These are phyloP conservation scores for Myiopsitta monachus DNA, from an alignment of 2,113 vertebrate genomes.

Conservation along the genomic window DNA sequence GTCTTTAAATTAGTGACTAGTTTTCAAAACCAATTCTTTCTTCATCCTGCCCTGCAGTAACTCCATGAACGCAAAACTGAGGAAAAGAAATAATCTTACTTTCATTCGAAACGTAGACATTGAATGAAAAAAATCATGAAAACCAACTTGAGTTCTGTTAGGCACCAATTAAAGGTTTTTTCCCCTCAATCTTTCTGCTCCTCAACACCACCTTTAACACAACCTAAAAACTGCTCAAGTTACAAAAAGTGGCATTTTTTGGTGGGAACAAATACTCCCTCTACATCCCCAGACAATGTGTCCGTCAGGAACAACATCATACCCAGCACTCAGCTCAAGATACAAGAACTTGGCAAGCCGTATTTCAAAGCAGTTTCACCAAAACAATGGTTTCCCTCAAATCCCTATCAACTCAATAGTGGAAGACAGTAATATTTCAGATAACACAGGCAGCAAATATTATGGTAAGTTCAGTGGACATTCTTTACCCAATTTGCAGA, in stretches of 20 bases:
- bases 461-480: neutral
- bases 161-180: neutral
- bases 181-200: neutral
- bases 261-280: neutral
- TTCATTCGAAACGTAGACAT: neutral
- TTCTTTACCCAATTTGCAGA: neutral
- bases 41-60: neutral
- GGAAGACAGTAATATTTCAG: conserved; percentile 23
- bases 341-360: conserved; percentile 3
- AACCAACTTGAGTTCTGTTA: neutral
- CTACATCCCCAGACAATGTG: neutral
- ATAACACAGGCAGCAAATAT: neutral
- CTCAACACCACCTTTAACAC: neutral
- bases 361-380: neutral
- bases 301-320: neutral
- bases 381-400: conserved; percentile 25
- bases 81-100: neutral
- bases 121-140: neutral
- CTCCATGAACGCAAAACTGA: neutral
- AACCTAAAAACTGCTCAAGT: neutral
- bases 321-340: neutral
- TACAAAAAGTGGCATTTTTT: neutral
- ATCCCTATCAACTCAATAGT: neutral
- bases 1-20: neutral
- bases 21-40: neutral